Base-by-base conservation (phyloP, 1,140 invertebrate species). In the Drosophila lacertosa region DNA sequence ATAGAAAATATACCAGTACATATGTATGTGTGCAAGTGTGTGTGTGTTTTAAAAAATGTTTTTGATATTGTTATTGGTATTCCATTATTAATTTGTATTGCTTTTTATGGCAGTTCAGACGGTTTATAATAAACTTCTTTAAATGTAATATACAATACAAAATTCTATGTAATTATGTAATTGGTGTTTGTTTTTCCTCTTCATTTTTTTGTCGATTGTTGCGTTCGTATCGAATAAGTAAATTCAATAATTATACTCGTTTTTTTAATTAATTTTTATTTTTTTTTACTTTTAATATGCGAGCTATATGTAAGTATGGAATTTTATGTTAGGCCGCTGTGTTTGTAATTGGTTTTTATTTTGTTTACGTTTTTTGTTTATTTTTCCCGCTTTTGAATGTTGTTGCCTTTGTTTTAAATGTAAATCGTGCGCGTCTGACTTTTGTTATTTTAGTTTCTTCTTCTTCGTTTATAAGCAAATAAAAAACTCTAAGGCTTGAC, bases 91-190 rank as follows among this genome's bases (percentile, higher is more conserved):
- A 58, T 74, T 89, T 33, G 70, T 86, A 76, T 86, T 82, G 78
- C 74, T 86, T 89, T 75, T 74, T 70, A 84, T 89, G 86, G 86
- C 86, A 89, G 86, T 89, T 89, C 68, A 86, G 73, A 63, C 81
- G 76, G 66, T 83, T 79, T 59, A 37, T 63, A 47, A 48, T 47
- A 63, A 69, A 62, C 58, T 55, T 69, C 26, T 45, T 69, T 64
- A 48, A 47, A 42, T 67, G 47, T 62, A 47, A 69, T 45, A 58
- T 58, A 35, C 54, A 57, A 44, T 65, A 65, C 22, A 68, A 68
- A 68, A 62, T 53, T 63, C 48, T 62, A 42, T 63, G 18, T 22
- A 51, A 22, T 44, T 54, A 50, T 54, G 50, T 26, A 48, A 54
- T 71, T 71, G 20, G 60, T 65, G 60, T 64, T 55, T 68, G 48